Evolutionary conservation across 2,888 invertebrate species (phyloP).

Genomic region (Aporophyla nigra): DNA sequence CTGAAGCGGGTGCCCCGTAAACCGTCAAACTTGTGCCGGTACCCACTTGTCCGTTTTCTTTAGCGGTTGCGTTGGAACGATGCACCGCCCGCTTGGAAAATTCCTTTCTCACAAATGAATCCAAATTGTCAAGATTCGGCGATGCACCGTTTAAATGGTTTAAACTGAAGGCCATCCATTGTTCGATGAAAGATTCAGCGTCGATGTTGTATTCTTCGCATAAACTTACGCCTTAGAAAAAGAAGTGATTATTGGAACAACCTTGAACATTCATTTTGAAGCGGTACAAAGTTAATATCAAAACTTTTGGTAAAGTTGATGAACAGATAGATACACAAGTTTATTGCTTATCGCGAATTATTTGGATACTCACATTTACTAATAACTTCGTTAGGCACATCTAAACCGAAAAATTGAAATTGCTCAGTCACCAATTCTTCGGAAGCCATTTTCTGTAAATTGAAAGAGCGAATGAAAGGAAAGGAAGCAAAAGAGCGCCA

Average conservation of each 20-base stretch:
- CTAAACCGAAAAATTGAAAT: constrained; percentile 92
- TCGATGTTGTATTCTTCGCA: constrained; percentile 92
- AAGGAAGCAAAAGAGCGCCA: constrained; percentile 75
- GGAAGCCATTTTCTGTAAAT: constrained; percentile 89
- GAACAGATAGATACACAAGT: constrained; percentile 48
- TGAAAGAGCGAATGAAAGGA: constrained; percentile 74
- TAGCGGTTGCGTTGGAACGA: constrained; percentile 78
- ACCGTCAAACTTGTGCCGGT: constrained; percentile 85
- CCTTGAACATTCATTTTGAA: constrained; percentile 87
- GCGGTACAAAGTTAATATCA: constrained; percentile 57
- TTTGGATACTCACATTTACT: constrained; percentile 89
- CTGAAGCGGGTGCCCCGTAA: constrained; percentile 79
- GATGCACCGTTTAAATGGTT: constrained; percentile 92
- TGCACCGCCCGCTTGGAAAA: constrained; percentile 88
- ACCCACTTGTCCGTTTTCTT: constrained; percentile 80
- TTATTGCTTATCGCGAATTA: constrained; percentile 34
- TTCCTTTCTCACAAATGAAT: constrained; percentile 92
- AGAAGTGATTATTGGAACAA: constrained; percentile 82
- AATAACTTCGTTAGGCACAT: constrained; percentile 89
- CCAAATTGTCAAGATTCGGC: constrained; percentile 91
- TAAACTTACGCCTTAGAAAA: constrained; percentile 91
- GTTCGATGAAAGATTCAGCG: constrained; percentile 93
- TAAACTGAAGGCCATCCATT: constrained; percentile 95
- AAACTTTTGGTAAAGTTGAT: constrained; percentile 57
- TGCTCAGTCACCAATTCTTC: constrained; percentile 91